Conservation (phyloP, 92 coral and sea anemone genomes). For the Ricordea florida region DNA sequence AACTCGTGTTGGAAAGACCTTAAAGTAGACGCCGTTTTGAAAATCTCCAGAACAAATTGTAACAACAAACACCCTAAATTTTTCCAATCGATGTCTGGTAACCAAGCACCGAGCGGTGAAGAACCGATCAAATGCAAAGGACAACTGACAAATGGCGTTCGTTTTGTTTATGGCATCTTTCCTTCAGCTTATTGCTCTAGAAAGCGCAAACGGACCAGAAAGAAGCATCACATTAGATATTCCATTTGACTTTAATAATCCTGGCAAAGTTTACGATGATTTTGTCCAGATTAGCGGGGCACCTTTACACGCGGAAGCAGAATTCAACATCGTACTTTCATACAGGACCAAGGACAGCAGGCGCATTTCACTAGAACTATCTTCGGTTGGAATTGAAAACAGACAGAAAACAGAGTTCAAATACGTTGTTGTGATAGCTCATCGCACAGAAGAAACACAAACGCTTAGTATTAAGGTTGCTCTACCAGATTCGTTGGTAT, state of each 20-base stretch:
- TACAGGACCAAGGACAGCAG: conserved; percentile 68
- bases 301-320: conserved; percentile 44
- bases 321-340: conserved; percentile 50
- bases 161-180: conserved; percentile 9
- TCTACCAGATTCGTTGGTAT: conserved; percentile 78
- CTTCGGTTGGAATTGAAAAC: conserved; percentile 61
- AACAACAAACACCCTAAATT: background rate
- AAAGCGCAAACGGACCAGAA: background rate
- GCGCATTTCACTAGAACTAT: conserved; percentile 61
- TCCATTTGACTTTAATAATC: conserved; percentile 31
- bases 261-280: conserved; percentile 50
- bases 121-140: background rate
- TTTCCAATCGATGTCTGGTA: conserved; percentile 25
- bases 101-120: conserved; percentile 5
- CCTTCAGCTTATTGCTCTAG: background rate
- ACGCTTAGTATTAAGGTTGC: conserved; percentile 40
- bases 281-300: conserved; percentile 53
- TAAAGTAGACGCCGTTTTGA: no score
- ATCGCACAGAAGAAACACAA: conserved; percentile 54
- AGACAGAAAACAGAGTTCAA: conserved; percentile 53
- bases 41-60: background rate
- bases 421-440: conserved; percentile 41
- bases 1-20: no score
- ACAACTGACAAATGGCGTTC: conserved; percentile 13
- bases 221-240: conserved; percentile 9